Evolutionary conservation across 2,797 vertebrate species (phyloP), one percentile per base, ranked within the genome.

Genomic region (Microctenopoma stevenorrisi): DNA sequence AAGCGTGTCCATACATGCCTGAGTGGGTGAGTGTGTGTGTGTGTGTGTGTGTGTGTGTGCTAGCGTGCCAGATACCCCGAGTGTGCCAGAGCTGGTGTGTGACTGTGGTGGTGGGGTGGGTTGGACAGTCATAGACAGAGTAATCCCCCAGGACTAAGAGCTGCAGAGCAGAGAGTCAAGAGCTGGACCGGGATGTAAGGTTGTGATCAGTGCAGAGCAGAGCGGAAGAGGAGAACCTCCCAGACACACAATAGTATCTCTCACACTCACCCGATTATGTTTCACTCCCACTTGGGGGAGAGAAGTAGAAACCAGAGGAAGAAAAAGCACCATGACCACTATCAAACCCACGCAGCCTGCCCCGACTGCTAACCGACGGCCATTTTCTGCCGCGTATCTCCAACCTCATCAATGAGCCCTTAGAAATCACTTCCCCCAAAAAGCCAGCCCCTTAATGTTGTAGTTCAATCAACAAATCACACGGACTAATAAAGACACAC

Each of bases 271-370:
- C 61, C 65, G 30, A 79, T 79, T 83, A 81, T 73, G 74, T 79
- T 87, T 82, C 70, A 81, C 68, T 82, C 57, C 71, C 81, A 75
- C 83, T 83, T 50, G 44, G 77, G 68, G 56, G 63, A 74, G 51
- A 3, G 8, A 54, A 66, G 48, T 60, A 65, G 67, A 79, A 85
- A 82, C 68, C 59, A 66, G 63, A 69, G 55, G 71, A 56, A 14
- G 37, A 78, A 76, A 66, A 78, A 65, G 62, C 82, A 57, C 78
- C 79, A 63, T 57, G 70, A 81, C 62, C 67, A 83, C 83, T 88
- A 91, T 91, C 87, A 84, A 87, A 83, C 79, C 82, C 72, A 76
- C 67, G 47, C 90, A 91, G 89, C 76, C 78, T 81, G 78, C 61
- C 68, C 44, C 8, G 61, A 62, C 74, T 70, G 69, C 76, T 74